These are phyloP conservation scores for Heliothis virescens DNA, from an alignment of 1,140 invertebrate genomes.

Conservation along the genomic window DNA sequence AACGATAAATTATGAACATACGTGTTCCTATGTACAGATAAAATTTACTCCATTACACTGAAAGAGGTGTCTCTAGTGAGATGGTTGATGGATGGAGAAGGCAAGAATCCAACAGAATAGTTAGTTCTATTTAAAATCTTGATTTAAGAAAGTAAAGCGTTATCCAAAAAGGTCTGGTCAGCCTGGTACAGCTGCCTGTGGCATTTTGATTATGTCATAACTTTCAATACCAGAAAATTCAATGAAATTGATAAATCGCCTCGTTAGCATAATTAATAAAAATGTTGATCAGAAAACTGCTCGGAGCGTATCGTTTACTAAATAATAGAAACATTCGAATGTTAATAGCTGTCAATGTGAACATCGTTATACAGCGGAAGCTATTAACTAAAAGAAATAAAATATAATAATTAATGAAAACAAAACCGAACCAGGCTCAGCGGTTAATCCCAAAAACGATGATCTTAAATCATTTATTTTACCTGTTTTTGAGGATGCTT, in stretches of 20 bases:
- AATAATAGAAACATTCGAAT: slow-evolving; percentile 48
- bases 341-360: slow-evolving; percentile 31
- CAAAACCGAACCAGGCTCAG: slow-evolving; percentile 26
- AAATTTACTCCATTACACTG: too few relatives aligned
- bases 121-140: too few relatives aligned
- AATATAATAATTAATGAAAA: slow-evolving; percentile 45
- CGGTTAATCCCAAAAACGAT: slow-evolving; percentile 24
- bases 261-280: slow-evolving; percentile 37
- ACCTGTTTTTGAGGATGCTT: slow-evolving; percentile 13
- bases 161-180: too few relatives aligned
- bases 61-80: too few relatives aligned
- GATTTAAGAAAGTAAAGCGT: too few relatives aligned
- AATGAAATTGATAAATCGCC: slow-evolving; percentile 14
- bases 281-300: slow-evolving; percentile 9
- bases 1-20: too few relatives aligned
- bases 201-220: slow-evolving; percentile 21
- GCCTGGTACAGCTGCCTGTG: background rate
- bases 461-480: slow-evolving; percentile 43
- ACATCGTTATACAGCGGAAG: slow-evolving; percentile 42
- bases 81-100: too few relatives aligned
- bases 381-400: slow-evolving; percentile 41
- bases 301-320: slow-evolving; percentile 10
- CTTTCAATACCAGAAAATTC: slow-evolving; percentile 1
- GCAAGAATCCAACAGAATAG: too few relatives aligned
- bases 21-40: too few relatives aligned